Base-by-base conservation (phyloP, 37 sponge, comb jelly and placozoan genomes). In the Geodia barretti region DNA sequence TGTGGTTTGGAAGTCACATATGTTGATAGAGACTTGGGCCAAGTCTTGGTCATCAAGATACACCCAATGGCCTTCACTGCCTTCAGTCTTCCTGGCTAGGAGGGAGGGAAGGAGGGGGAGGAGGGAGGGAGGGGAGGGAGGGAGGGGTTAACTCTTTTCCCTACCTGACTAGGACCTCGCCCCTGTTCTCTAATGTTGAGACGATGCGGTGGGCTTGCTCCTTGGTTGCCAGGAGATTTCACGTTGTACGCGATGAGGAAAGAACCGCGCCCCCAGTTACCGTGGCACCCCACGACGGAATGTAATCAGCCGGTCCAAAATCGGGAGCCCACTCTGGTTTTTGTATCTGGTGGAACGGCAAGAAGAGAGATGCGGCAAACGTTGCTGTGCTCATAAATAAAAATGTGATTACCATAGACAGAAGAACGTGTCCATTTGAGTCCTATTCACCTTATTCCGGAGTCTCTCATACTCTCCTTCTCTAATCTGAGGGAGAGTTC, bases 241-340 rank as follows among this genome's bases (percentile, higher is more conserved):
- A 98, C 96, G 77, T 98, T 98, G 84, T 94, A 97, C 0, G 97
- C 97, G n/a, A 97, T 92, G 23, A 97, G 90, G 42, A 82, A 92
- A 5, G 71, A n/a, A n/a, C n/a, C n/a, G n/a, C n/a, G n/a, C n/a
- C n/a, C n/a, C n/a, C 97, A 35, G 74, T 64, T 2, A 92, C 93
- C 41, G 95, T 85, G 26, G 92, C 97, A 8, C 97, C 97, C 97
- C 97, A 97, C 11, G 64, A 32, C 11, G 95, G 86, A 4, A 97
- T 88, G 83, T 94, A 97, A 73, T 80, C 41, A 17, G 83, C 83
- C 59, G 92, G 88, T 28, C 97, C 97, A 83, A 79, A 97, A 79
- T 97, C 97, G 33, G 97, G 97, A 36, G 80, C 62, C 97, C 97
- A 97, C 9, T 92, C 85, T 20, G 90, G 77, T 0, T 79, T 38